phyloP scores from a whole-genome alignment of 2,113 vertebrate species.

The Lamprologus tigripictilis region DNA sequence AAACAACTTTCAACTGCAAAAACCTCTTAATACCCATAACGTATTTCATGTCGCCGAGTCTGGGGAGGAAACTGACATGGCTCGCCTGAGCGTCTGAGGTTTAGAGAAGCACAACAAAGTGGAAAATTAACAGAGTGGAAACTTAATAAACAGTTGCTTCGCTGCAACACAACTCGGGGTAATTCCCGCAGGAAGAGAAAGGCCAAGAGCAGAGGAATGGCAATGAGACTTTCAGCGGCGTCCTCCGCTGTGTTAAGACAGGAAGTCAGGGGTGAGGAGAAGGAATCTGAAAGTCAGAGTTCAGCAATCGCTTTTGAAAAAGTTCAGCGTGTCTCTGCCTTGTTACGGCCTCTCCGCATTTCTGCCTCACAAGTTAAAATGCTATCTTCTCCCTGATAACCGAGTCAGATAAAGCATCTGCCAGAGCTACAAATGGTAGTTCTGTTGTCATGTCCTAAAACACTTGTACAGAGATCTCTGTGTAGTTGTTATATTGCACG shows the following conservation, averaged over 20 bases:
- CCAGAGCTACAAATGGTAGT: neutral
- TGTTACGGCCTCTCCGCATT: constrained; percentile 36
- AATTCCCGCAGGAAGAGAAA: constrained; percentile 61
- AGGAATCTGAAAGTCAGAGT: constrained; percentile 57
- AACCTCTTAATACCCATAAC: constrained; percentile 34
- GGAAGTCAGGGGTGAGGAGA: constrained; percentile 63
- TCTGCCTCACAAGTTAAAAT: constrained; percentile 26
- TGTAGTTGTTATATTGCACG: constrained; percentile 25
- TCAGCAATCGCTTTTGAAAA: constrained; percentile 63
- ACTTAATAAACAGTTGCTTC: constrained; percentile 64
- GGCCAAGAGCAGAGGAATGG: constrained; percentile 48
- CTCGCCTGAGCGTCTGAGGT: constrained; percentile 1
- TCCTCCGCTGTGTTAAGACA: constrained; percentile 48
- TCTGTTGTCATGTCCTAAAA: constrained; percentile 48
- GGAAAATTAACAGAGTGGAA: constrained; percentile 66
- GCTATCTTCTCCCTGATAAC: constrained; percentile 17
- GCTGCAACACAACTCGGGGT: constrained; percentile 26
- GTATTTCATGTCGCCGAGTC: constrained; percentile 41
- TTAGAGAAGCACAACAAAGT: constrained; percentile 58
- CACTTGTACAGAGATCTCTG: constrained; percentile 28
- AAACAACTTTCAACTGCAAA: constrained; percentile 49
- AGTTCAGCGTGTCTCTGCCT: constrained; percentile 30
- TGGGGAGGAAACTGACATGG: neutral
- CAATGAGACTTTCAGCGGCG: constrained; percentile 4
- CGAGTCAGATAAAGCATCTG: constrained; percentile 19